Evolutionary conservation across 2,888 invertebrate species (phyloP), one percentile per base, ranked within the genome.

Genomic region (Disparrhopalites patrizii): DNA sequence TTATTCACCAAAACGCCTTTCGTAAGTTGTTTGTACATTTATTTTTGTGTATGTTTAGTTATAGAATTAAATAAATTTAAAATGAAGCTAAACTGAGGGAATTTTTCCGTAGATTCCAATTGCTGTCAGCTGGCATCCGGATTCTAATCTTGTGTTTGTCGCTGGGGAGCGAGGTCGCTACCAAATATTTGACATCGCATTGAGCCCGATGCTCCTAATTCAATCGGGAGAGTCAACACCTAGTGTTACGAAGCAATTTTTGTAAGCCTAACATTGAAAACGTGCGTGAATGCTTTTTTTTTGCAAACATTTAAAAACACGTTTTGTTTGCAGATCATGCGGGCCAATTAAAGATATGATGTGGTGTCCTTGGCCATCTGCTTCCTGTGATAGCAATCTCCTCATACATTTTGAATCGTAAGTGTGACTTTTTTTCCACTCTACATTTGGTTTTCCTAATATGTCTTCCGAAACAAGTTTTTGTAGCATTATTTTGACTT

Each of bases 121-220:
- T 27, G 50, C 67, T 25, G 66, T 74, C n/a, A 67, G 65, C 28
- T 74, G 74, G 74, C 74, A 74, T 51, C 70, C 70, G 51, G 71
- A 74, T 47, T 67, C 68, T 0, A 69, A 65, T 40, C 33, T 74
- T 0, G 56, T 74, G 1, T 69, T 73, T 27, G 70, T 71, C 3
- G 69, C 68, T 23, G 72, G 74, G 2, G 71, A 71, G 30, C 65
- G 70, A 8, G 74, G 72, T 10, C 71, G 72, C 38, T 73, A 68
- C 50, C 74, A 74, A 62, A 62, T 74, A 60, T 74, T 74, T 68
- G 74, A 74, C 36, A 70, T 74, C 33, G 74, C 74, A 13, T 57
- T 74, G 30, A 74, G 68, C 63, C 74, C 74, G 1, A 30, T 73
- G n/a, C 65, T 73, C 0, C 66, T 73, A 8, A 8, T 73, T 7